Conservation (phyloP, 2,888 invertebrate species). For the Pachydiplax longipennis region DNA sequence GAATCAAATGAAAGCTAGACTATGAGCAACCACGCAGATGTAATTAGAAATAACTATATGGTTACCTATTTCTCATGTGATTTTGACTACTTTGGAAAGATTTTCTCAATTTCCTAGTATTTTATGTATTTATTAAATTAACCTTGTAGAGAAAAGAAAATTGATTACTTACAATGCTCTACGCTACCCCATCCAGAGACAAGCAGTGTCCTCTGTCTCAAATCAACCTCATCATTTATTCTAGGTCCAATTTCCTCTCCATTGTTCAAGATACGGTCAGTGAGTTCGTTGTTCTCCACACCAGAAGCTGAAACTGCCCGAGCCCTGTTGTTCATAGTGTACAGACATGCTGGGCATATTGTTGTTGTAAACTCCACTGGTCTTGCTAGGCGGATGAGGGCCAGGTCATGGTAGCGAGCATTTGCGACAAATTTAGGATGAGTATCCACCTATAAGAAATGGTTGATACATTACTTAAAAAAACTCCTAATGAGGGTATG, state of each 20-base stretch:
- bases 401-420: neutral
- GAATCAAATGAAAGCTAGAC: no score
- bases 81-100: no score
- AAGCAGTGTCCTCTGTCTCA: neutral
- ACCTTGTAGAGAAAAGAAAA: no score
- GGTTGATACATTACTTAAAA: neutral
- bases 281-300: neutral
- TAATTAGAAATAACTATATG: no score
- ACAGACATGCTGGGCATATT: slow-evolving; percentile 23
- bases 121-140: neutral
- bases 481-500: neutral
- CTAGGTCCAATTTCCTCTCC: slow-evolving; percentile 13
- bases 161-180: neutral
- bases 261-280: neutral
- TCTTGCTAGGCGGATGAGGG: neutral
- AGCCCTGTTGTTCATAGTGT: neutral
- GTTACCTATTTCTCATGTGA: no score
- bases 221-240: neutral
- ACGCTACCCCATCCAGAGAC: slow-evolving; percentile 8
- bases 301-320: neutral
- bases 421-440: neutral
- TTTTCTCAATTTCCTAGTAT: no score
- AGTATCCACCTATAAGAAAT: neutral
- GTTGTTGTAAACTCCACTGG: neutral
- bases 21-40: no score